Base-by-base conservation (phyloP, 2,797 vertebrate genomes). In the Netta rufina region DNA sequence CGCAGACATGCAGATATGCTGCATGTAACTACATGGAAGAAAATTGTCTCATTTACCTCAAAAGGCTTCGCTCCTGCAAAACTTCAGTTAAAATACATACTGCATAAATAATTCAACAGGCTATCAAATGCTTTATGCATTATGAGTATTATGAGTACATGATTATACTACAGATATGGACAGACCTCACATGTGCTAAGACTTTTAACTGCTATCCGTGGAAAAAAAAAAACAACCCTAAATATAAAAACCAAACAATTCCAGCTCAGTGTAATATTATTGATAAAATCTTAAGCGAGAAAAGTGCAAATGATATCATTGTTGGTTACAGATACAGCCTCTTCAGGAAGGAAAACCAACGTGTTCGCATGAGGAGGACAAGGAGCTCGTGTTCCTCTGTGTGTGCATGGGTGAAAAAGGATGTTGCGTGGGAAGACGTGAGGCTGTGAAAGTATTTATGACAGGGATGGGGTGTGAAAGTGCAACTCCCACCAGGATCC, bases 121-220 rank as follows among this genome's bases (percentile, higher is more conserved):
- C 84, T 90, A 83, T 87, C 91, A 69, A 92, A 96, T 96, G 93
- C 96, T 96, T 97, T 96, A 95, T 97, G 91, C 76, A 96, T 96
- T 53, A 53, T 53, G 51, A 53, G 51, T 28, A 53, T 53, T 84
- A 92, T 84, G 62, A 96, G 90, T 92, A 93, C 93, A 95, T 83
- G 94, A 95, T 95, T 94, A 94, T 83, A 92, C 91, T 95, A 92
- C 93, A 95, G 95, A 96, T 93, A 89, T 15, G 81, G 95, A 64
- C 84, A 84, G 93, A 93, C 94, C 94, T 90, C 74, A 67, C 61
- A 64, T 17, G 91, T 66, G 74, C 64, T 36, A 81, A 61, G 78
- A 82, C 33, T 94, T 81, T 65, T 82, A 77, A 87, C 86, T 92
- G 72, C 36, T 90, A 81, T 78, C 73, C 62, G 65, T 62, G 86